Evolutionary conservation across 2,113 vertebrate genomes (phyloP).

Genomic region (Oriolus oriolus): DNA sequence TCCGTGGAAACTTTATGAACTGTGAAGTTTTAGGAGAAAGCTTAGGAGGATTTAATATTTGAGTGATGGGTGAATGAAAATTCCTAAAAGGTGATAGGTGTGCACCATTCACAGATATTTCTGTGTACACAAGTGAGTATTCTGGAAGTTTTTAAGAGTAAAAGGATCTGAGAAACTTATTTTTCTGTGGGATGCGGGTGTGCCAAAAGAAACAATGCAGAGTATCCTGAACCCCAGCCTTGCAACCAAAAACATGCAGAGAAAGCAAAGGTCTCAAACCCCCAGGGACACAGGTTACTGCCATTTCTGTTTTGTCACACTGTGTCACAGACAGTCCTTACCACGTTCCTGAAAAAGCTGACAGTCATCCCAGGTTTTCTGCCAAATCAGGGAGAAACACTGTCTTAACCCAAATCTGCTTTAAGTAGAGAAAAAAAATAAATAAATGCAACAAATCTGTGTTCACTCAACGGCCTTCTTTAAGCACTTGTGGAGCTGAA

Average conservation of each 20-base stretch:
- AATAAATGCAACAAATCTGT: not conserved
- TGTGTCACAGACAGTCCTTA: not conserved
- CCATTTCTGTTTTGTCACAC: not conserved
- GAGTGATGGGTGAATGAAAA: not conserved
- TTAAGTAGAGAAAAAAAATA: not conserved
- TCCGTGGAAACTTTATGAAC: not conserved
- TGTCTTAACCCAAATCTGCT: not conserved
- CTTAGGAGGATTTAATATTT: not conserved
- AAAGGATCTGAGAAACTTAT: not conserved
- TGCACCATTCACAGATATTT: not conserved
- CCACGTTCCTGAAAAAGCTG: not conserved
- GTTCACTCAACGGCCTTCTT: not conserved
- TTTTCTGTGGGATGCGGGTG: not conserved
- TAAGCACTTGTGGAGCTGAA: not conserved
- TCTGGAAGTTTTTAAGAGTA: not conserved
- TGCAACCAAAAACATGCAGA: not conserved
- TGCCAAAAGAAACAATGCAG: not conserved
- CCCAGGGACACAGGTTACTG: not conserved
- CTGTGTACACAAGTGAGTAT: not conserved
- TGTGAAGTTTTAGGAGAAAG: not conserved
- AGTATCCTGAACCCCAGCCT: not conserved
- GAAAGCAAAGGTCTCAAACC: not conserved
- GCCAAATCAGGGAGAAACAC: not conserved
- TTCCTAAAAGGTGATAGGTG: not conserved
- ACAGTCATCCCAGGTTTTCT: not conserved